A percentile compares a stretch with the other conserved stretches of the same genome.
These are phyloP conservation scores for Zophobas atratus DNA, from an alignment of 1,140 invertebrate species.

Conservation along the genomic window DNA sequence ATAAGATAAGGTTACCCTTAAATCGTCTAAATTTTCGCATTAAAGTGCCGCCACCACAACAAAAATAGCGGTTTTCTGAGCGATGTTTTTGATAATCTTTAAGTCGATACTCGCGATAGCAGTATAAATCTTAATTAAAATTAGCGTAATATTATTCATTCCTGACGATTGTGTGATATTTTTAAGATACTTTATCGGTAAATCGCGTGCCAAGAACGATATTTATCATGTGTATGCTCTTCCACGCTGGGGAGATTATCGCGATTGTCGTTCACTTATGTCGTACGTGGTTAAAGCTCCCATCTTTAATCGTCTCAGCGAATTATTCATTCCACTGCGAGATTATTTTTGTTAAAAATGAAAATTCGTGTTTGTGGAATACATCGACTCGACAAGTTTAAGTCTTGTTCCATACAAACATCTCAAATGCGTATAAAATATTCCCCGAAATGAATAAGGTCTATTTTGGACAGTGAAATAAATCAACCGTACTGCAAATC, in stretches of 20 bases:
- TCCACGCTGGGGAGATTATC: slow-evolving; percentile 2
- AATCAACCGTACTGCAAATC: slow-evolving; percentile 5
- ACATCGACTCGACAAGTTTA: too few relatives aligned
- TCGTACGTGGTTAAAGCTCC: not conserved
- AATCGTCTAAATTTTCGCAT: not conserved
- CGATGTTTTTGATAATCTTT: slow-evolving; percentile 2
- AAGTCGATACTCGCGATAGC: slow-evolving; percentile 3
- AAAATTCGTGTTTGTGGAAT: too few relatives aligned
- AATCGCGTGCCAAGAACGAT: slow-evolving; percentile 13
- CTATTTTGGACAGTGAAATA: not conserved
- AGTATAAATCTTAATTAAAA: slow-evolving; percentile 21
- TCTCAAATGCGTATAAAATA: too few relatives aligned
- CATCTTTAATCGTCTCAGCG: not conserved
- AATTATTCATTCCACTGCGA: not conserved
- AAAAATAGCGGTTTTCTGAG: not conserved
- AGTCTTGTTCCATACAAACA: too few relatives aligned
- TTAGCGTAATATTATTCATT: slow-evolving; percentile 15
- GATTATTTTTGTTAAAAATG: too few relatives aligned
- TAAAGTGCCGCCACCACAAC: not conserved
- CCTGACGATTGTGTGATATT: slow-evolving; percentile 18
- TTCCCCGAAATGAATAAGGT: not conserved
- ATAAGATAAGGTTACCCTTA: slow-evolving; percentile 15
- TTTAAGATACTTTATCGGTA: slow-evolving; percentile 30
- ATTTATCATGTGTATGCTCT: slow-evolving; percentile 19
- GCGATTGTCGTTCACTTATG: slow-evolving; percentile 9